These are phyloP conservation scores for Emys orbicularis DNA, from an alignment of 2,797 vertebrate species.

Conservation along the genomic window DNA sequence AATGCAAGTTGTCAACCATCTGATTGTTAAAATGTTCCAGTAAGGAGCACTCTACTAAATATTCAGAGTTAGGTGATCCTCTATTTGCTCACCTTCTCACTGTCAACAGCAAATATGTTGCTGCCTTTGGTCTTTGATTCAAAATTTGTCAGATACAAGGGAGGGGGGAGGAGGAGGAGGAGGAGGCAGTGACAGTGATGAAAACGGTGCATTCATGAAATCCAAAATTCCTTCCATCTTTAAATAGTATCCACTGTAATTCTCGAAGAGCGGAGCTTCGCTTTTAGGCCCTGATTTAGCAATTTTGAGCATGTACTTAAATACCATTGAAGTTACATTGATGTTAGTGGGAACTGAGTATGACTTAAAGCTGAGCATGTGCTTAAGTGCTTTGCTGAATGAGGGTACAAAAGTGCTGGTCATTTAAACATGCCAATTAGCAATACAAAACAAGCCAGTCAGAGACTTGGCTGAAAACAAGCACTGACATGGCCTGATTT, in stretches of 20 bases:
- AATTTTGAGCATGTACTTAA: accelerated
- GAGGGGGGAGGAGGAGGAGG: neutral
- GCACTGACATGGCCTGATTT: neutral
- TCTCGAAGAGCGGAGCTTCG: accelerated
- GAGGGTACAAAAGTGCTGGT: accelerated
- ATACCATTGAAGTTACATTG: accelerated
- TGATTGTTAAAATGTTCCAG: neutral
- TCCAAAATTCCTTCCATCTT: neutral
- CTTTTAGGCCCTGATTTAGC: neutral
- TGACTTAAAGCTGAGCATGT: neutral
- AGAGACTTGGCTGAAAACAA: neutral
- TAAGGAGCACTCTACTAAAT: neutral
- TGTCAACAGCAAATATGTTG: neutral
- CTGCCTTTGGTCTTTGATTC: neutral
- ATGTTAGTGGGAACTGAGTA: neutral
- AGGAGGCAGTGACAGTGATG: accelerated
- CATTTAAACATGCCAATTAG: neutral
- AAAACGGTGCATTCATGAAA: neutral
- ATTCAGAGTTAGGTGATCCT: neutral
- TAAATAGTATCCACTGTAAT: neutral
- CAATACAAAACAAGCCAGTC: neutral
- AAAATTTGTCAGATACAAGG: neutral
- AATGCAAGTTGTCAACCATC: neutral
- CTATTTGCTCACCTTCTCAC: accelerated
- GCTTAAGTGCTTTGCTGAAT: neutral